Conservation (phyloP, 2,888 invertebrate species). For the Megastigmus dorsalis region DNA sequence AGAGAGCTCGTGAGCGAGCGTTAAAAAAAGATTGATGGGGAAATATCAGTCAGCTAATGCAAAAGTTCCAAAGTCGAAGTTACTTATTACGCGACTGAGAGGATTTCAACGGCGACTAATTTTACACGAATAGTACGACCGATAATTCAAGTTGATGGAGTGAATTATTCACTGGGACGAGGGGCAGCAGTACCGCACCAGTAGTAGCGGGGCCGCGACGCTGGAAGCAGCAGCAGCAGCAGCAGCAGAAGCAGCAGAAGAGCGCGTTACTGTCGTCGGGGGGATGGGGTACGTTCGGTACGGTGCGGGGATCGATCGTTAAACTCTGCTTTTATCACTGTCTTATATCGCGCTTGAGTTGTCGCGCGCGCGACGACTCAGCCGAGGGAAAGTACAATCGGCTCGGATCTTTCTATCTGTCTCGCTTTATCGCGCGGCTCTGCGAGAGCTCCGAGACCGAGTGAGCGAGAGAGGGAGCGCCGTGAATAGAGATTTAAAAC, state of each 20-base stretch:
- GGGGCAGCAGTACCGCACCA: neutral
- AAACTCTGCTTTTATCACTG: conserved; percentile 54
- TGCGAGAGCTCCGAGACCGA: neutral
- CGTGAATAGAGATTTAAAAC: conserved; percentile 41
- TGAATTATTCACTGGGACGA: conserved; percentile 50
- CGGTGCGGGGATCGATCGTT: conserved; percentile 48
- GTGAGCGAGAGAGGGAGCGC: neutral
- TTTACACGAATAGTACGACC: conserved; percentile 44
- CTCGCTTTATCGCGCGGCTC: neutral
- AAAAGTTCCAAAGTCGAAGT: conserved; percentile 46
- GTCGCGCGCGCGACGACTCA: conserved; percentile 27
- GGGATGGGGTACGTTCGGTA: neutral
- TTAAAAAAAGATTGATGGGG: conserved; percentile 34
- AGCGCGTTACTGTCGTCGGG: no score
- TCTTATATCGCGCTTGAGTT: conserved; percentile 55
- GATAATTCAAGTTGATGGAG: conserved; percentile 52
- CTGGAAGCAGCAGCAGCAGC: no score
- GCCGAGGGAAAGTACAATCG: conserved; percentile 26
- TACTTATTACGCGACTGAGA: conserved; percentile 46
- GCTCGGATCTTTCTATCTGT: conserved; percentile 45
- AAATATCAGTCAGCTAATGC: conserved; percentile 49
- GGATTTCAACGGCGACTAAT: conserved; percentile 51
- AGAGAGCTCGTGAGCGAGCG: neutral
- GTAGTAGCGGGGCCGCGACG: no score
- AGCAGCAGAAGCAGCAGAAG: no score